Percentiles rank a stretch among this genome's conserved stretches.
Evolutionary conservation across 2,797 vertebrate genomes (phyloP).

Genomic region (Myoxocephalus aenaeus): DNA sequence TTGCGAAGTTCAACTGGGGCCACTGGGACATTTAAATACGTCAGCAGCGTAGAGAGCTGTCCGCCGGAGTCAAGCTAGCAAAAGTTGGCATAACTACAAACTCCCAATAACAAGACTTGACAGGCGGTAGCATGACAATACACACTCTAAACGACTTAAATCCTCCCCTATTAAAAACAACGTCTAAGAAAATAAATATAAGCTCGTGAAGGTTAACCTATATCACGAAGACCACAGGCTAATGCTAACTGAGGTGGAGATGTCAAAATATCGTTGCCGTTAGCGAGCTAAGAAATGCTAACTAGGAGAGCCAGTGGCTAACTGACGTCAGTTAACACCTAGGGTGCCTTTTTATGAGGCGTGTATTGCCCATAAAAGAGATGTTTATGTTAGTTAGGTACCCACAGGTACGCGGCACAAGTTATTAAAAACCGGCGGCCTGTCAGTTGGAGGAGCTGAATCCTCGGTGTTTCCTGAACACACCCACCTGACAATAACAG

Average conservation of each 20-base stretch:
- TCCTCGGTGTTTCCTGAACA: conserved; percentile 78
- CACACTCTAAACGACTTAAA: background rate
- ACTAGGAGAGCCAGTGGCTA: conserved; percentile 9
- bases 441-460: conserved; percentile 29
- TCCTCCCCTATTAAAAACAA: background rate
- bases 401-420: background rate
- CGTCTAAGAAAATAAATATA: background rate
- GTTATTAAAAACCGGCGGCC: conserved; percentile 45
- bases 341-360: background rate
- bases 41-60: conserved; percentile 23
- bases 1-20: background rate
- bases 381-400: background rate
- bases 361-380: background rate
- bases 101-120: background rate
- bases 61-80: conserved; percentile 9
- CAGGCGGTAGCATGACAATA: background rate
- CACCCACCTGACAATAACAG: conserved; percentile 46
- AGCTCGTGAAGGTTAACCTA: background rate
- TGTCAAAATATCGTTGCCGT: conserved; percentile 43
- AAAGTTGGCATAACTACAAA: conserved; percentile 45
- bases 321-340: background rate
- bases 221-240: conserved; percentile 46
- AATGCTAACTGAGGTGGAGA: conserved; percentile 61
- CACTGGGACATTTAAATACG: background rate
- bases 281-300: conserved; percentile 26